Conservation (phyloP, 2,888 invertebrate genomes). For the Drosophila incognita region DNA sequence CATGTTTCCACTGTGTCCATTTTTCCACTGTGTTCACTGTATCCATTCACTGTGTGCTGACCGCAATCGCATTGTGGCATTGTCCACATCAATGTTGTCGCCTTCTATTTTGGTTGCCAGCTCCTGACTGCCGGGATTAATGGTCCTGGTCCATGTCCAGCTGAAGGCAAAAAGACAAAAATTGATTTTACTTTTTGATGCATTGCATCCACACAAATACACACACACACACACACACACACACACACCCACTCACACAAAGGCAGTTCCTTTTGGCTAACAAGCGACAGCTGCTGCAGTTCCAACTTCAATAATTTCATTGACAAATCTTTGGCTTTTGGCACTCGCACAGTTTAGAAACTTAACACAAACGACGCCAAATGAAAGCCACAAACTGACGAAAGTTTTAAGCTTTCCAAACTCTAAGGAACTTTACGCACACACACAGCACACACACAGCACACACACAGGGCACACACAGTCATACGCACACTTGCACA, state of each 20-base stretch:
- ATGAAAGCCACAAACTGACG: conserved; percentile 64
- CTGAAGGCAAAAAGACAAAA: conserved; percentile 28
- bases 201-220: conserved; percentile 16
- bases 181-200: conserved; percentile 61
- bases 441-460: conserved; percentile 9
- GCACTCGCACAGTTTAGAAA: conserved; percentile 53
- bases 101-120: conserved; percentile 71
- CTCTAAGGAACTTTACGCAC: conserved; percentile 41
- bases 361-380: conserved; percentile 65
- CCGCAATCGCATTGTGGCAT: conserved; percentile 81
- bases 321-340: conserved; percentile 67
- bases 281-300: conserved; percentile 18
- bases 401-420: conserved; percentile 60
- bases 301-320: conserved; percentile 62
- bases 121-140: conserved; percentile 58
- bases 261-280: conserved; percentile 9
- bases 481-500: conserved; percentile 8
- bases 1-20: neutral
- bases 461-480: conserved; percentile 5
- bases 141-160: conserved; percentile 45
- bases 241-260: neutral
- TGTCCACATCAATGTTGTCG: conserved; percentile 80
- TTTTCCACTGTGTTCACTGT: neutral
- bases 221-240: neutral
- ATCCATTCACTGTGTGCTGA: conserved; percentile 36